Base-by-base conservation (phyloP, 1,140 invertebrate species). In the Lepidostoma basale region DNA sequence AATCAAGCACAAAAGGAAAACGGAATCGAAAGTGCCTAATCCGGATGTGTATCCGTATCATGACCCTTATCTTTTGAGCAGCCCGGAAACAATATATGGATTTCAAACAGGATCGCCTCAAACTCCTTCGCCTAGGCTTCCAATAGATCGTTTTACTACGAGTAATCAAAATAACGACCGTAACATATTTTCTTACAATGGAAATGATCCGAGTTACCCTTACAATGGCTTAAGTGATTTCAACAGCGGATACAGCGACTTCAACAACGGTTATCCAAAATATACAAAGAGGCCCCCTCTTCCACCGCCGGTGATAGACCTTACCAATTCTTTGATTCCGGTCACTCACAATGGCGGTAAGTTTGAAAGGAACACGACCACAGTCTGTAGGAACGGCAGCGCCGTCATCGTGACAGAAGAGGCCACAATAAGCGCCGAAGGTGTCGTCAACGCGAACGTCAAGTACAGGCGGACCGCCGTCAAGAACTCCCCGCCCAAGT, bases 361-460 rank as follows among this genome's bases (percentile, higher is more conserved):
- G 47, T 73, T 73, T 44, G 71, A 73, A 64, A 42, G 71, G 33
- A 73, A 64, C 33, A 73, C 77, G 3, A 80, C 77, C 64, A 78
- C 76, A 9, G 74, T 81, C 2, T 78, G 79, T 68, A 78, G 75
- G 65, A 82, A 79, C 12, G 79, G 75, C 47, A 79, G 75, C 69
- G 79, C 78, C 10, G 78, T 77, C 20, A 67, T 82, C 25, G 77
- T 82, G 12, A 81, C 79, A 0, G 81, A 82, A 66, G 76, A 81
- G 67, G 79, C 78, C 2, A 78, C 79, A 22, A 79, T 82, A 30
- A 77, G 75, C 20, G 78, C 76, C 4, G 78, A 83, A 64, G 79
- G 79, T 3, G 78, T 76, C 64, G 75, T 76, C 14, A 75, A 72
- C 23, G 77, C 80, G 3, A 81, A 79, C 54, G 69, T 82, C 14